Evolutionary conservation across 2,797 vertebrate species (phyloP), one percentile per base, ranked within the genome.

Genomic region (Coilia nasus): DNA sequence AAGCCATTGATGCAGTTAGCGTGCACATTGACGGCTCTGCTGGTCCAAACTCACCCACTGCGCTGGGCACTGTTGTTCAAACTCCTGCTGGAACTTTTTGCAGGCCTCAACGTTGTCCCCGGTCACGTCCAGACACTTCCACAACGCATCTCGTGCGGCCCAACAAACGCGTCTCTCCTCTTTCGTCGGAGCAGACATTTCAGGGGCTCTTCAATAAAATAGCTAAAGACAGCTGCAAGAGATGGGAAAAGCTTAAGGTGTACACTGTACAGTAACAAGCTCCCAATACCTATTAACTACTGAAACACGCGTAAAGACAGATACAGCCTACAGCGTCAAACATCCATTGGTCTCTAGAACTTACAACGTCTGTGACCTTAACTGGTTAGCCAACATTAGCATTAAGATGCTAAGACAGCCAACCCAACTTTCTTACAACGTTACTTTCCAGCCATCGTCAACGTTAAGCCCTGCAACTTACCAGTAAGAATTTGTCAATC

Each of bases 141-240:
- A 99, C 71, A 98, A 94, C 46, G 86, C 88, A 87, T 99, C 98
- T 83, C 97, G 95, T 75, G 98, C 95, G 0, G 89, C 93, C 98
- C 98, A 99, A 93, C 98, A 99, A 0, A 91, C 94, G 84, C 95
- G 95, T 82, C 98, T 94, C 90, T 98, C 95, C 56, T 94, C 89
- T 82, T 96, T 95, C 21, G 93, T 96, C 0, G 97, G 98, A 62
- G 98, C 98, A 0, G 96, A 82, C 98, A 99, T 99, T 15, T 11
- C 92, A 75, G 28, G 46, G n/a, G 62, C 23, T 19, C 17, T 80
- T 17, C 2, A 17, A 44, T 17, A 21, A 21, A 17, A 1, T 41
- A 81, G 28, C 28, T 31, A 59, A 31, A 2, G 35, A 21, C 71
- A 78, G 35, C 71, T 78, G 35, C 17, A 78, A 35, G 57, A 59